A percentile compares a stretch with the other conserved stretches of the same genome.
These are phyloP conservation scores for Pygmarrhopalites habei DNA, from an alignment of 1,140 invertebrate genomes.

Conservation along the genomic window DNA sequence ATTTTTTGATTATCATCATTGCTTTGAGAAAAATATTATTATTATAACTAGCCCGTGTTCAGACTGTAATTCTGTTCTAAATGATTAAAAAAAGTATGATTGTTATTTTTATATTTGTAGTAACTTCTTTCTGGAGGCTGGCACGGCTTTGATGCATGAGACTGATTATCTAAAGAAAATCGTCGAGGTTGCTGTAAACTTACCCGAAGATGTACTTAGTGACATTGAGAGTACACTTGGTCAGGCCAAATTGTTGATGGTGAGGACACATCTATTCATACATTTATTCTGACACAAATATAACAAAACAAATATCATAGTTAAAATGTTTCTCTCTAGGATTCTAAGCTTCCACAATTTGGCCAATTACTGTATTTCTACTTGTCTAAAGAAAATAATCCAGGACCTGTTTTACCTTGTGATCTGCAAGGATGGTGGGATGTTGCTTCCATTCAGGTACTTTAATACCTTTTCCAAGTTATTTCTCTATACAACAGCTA, in stretches of 20 bases:
- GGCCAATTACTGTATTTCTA: conserved; percentile 31
- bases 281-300: too few species aligned
- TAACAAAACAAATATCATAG: too few species aligned
- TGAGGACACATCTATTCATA: too few species aligned
- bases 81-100: too few species aligned
- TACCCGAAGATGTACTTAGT: conserved; percentile 1
- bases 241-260: not conserved
- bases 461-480: not conserved
- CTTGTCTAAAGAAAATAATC: conserved; percentile 20
- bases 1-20: too few species aligned
- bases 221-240: conserved; percentile 2
- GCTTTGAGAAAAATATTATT: too few species aligned
- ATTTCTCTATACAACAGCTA: too few species aligned
- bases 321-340: too few species aligned
- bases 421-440: conserved; percentile 39
- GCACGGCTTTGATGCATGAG: not conserved
- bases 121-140: not conserved
- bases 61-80: too few species aligned
- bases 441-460: conserved; percentile 32
- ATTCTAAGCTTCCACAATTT: conserved; percentile 37
- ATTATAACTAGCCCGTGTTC: too few species aligned
- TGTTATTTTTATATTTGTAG: too few species aligned
- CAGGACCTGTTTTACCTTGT: conserved; percentile 21
- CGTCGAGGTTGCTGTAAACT: not conserved
- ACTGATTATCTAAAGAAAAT: not conserved